Evolutionary conservation across 1,140 invertebrate species (phyloP).

Genomic region (Mercenaria mercenaria): DNA sequence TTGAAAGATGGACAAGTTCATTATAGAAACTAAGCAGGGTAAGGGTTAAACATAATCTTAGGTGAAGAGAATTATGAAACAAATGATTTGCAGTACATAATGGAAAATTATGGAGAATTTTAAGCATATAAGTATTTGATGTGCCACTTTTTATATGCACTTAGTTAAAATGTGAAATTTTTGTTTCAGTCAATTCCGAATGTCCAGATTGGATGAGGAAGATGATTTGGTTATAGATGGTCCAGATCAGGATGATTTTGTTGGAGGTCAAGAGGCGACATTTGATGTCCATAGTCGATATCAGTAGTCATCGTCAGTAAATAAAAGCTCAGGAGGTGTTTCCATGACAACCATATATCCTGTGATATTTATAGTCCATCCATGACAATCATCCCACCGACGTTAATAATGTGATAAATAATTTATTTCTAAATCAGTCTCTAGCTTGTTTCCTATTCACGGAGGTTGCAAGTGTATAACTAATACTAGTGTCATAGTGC

Average conservation of each 20-base stretch:
- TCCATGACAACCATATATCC: not conserved
- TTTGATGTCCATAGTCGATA: conserved; percentile 55
- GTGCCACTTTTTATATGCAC: too few species aligned
- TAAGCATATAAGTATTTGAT: too few species aligned
- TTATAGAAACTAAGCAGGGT: too few species aligned
- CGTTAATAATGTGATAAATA: not conserved
- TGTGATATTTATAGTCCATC: not conserved
- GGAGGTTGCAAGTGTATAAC: too few species aligned
- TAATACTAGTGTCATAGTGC: too few species aligned
- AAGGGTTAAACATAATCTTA: too few species aligned
- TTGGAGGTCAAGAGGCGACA: conserved; percentile 71
- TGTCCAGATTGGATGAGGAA: conserved; percentile 74
- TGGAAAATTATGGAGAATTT: too few species aligned
- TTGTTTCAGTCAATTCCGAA: conserved; percentile 78
- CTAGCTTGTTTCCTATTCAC: too few species aligned
- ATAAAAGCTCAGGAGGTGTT: not conserved
- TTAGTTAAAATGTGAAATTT: too few species aligned
- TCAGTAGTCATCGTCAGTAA: not conserved
- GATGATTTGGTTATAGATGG: conserved; percentile 66
- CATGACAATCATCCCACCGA: not conserved
- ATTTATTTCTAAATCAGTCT: not conserved
- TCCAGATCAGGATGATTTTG: conserved; percentile 72
- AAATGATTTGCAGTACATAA: too few species aligned
- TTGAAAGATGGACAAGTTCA: too few species aligned
- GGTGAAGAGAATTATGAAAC: too few species aligned